A percentile compares a stretch with the other conserved stretches of the same genome.
Conservation (phyloP, 2,797 vertebrate genomes). For the Halcyon chelicuti region DNA sequence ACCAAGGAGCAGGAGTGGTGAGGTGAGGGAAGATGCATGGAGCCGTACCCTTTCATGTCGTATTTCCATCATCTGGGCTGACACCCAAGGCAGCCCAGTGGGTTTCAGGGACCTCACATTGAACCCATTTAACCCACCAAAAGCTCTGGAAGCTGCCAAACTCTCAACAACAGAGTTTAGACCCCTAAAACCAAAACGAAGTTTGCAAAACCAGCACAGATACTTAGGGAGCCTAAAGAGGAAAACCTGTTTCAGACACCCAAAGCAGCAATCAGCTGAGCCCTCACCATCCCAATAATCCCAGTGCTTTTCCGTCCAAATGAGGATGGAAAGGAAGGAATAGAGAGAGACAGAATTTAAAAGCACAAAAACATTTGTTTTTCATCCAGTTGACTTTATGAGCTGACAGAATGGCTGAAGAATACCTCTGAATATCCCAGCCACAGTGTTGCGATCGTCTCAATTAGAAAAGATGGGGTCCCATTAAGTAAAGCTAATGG, state of each 20-base stretch:
- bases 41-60: not conserved
- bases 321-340: not conserved
- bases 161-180: not conserved
- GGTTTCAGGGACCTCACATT: not conserved
- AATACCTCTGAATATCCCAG: not conserved
- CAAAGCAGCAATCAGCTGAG: not conserved
- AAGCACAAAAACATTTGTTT: not conserved
- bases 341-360: not conserved
- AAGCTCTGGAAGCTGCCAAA: not conserved
- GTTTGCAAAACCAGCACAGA: not conserved
- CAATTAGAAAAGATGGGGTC: not conserved
- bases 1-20: not conserved
- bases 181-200: not conserved
- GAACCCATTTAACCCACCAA: constrained; percentile 2
- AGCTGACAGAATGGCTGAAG: not conserved
- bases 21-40: not conserved
- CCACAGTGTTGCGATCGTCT: not conserved
- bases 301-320: not conserved
- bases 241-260: not conserved
- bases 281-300: not conserved
- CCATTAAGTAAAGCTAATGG: not conserved
- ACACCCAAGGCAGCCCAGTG: not conserved
- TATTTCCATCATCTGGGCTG: not conserved
- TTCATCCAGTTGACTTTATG: not conserved
- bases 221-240: not conserved